A percentile compares a stretch with the other conserved stretches of the same genome.
These are phyloP conservation scores for Metacarcinus magister DNA, from an alignment of 2,888 invertebrate species.

Conservation along the genomic window DNA sequence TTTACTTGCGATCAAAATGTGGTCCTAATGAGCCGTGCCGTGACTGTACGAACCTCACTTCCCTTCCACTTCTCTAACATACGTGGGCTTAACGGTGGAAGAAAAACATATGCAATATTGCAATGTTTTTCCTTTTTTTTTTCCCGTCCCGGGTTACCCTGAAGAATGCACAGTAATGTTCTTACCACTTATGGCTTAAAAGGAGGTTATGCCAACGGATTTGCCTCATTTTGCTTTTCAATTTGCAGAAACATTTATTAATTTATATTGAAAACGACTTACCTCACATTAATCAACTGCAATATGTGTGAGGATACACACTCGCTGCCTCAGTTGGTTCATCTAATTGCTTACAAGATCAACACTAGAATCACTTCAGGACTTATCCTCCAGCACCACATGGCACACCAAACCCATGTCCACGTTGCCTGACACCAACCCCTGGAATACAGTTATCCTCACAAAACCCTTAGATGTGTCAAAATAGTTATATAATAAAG, in stretches of 20 bases:
- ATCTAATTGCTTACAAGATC: not conserved
- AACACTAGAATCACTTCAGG: not conserved
- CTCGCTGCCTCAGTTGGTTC: not conserved
- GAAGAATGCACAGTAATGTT: not conserved
- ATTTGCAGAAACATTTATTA: not conserved
- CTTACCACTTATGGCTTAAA: not conserved
- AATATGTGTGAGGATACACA: constrained; percentile 1
- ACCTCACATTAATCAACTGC: not conserved
- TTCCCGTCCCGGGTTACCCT: not conserved
- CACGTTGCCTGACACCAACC: not conserved
- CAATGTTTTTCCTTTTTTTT: not conserved
- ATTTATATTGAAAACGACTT: not conserved
- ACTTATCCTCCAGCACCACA: not conserved
- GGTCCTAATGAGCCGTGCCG: not conserved
- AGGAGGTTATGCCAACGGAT: not conserved
- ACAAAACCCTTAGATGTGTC: not conserved
- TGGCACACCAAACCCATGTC: not conserved
- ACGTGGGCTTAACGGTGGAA: not conserved
- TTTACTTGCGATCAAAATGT: not conserved
- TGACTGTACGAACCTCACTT: not conserved
- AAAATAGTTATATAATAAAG: not conserved
- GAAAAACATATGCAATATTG: not conserved
- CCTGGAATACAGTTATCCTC: not conserved
- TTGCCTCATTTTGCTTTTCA: not conserved
- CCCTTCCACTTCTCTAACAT: not conserved